phyloP scores from a whole-genome alignment of 2,113 vertebrate genomes.

The Zosterops pallidus region DNA sequence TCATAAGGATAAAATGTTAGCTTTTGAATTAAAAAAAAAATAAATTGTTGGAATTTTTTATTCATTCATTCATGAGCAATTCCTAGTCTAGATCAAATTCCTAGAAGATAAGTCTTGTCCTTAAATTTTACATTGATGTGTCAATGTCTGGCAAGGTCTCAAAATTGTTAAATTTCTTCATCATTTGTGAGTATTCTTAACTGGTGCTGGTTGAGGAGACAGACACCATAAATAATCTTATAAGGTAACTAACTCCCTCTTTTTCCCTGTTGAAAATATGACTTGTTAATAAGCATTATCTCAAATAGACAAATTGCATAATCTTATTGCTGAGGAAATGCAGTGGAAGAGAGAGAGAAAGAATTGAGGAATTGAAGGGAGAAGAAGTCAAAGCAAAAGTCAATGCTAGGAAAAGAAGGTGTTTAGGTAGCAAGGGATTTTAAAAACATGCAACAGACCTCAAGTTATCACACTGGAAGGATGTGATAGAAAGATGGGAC shows the following conservation, averaged over 20 bases:
- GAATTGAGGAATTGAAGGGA: neutral
- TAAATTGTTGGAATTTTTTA: rapidly evolving
- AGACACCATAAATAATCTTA: neutral
- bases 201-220: neutral
- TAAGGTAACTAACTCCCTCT: neutral
- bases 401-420: neutral
- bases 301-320: neutral
- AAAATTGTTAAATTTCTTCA: neutral
- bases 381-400: neutral
- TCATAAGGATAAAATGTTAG: neutral
- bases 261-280: neutral
- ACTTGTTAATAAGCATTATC: neutral
- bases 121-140: neutral
- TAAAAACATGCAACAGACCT: neutral
- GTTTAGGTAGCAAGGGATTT: neutral
- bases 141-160: neutral
- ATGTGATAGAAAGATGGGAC: neutral
- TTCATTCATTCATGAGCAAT: neutral
- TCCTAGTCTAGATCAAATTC: neutral
- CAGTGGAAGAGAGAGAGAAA: neutral
- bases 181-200: neutral
- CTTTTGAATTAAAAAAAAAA: neutral
- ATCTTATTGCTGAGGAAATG: neutral
- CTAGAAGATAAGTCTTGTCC: neutral
- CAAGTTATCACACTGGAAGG: neutral